Base-by-base conservation (phyloP, 1,140 invertebrate genomes). In the Drosophila pachea region DNA sequence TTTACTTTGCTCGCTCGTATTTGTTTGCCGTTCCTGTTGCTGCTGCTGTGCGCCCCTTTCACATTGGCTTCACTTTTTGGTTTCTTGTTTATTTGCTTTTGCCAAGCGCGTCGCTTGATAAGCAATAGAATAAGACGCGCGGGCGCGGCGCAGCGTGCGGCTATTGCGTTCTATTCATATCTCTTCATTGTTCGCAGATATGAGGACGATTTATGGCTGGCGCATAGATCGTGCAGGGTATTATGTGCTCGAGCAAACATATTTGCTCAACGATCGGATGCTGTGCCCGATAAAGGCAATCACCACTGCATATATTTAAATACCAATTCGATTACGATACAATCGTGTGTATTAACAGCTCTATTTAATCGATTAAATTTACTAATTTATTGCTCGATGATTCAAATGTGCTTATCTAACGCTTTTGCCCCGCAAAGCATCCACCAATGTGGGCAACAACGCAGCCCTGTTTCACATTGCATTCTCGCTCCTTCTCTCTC, bases 21-120 rank as follows among this genome's bases (percentile, higher is more conserved):
- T 72, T 63, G 68, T 68, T 71, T 67, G 50, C 62, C 61, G 16
- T 47, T 47, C 43, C 43, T 52, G 52, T 54, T 63, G 14, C 61
- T 62, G 58, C 62, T 38, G 16, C 11, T 53, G 38, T 7, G 55
- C 11, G 66, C 66, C 70, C 60, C 70, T 59, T 73, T 49, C 31
- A 38, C 45, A 29, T 45, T 47, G 47, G 49, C 40, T 68, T 54
- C n/a, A 40, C 48, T 52, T 63, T 55, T 69, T 56, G 52, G 61
- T 58, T 65, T 50, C 61, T 53, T 68, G 70, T 68, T 73, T 73
- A 73, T 73, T 73, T 72, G 56, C 63, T 42, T 54, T 58, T 42
- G 35, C 62, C 22, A 40, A 45, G 54, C 53, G 60, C 14, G 32
- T 16, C 50, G 36, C 36, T 68, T 62, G 69, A 72, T 72, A 72